Base-by-base conservation (phyloP, 2,113 vertebrate genomes). In the Scortum barcoo region DNA sequence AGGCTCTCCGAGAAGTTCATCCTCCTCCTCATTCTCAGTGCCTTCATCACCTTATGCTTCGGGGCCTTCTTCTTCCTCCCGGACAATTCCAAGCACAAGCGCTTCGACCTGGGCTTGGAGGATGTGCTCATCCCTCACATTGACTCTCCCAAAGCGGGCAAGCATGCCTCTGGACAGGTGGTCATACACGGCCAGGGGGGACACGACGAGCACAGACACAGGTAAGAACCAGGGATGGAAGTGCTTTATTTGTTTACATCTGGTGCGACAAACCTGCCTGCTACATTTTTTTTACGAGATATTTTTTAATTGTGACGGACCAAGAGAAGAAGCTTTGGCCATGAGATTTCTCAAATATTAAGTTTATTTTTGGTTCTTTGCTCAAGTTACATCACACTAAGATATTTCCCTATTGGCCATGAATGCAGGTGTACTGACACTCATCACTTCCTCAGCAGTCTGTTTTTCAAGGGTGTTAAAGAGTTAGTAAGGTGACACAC, bases 11-110 rank as follows among this genome's bases (percentile, higher is more conserved):
- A 99, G 93, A 99, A 99, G 96, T 99, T 99, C 78, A 99, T 99
- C 92, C 96, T 99, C 84, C 98, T 99, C 88, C 98, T 99, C 69
- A 99, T 99, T 65, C 97, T 99, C 89, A 99, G 98, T 97, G 98
- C 98, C 98, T 99, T 99, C 96, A 97, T 99, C 96, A 99, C 98
- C 60, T 94, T 99, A 84, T 99, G 98, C 87, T 99, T 99, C 84
- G 98, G 98, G 90, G 98, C 98, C 72, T 99, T 99, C 93, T 99
- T 99, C 94, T 99, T 99, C 91, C 96, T 99, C 50, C 98, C 98
- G 50, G 98, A 99, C 96, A 99, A 97, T 76, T 99, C 98, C 75
- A 99, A 99, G 91, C 98, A 99, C 95, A 98, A 98, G 94, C 97
- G 98, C 91, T 99, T 99, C 73, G 98, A 99, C 92, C 95, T 99